These are phyloP conservation scores for Drosophila neotestacea DNA, from an alignment of 2,888 invertebrate genomes.

Conservation along the genomic window DNA sequence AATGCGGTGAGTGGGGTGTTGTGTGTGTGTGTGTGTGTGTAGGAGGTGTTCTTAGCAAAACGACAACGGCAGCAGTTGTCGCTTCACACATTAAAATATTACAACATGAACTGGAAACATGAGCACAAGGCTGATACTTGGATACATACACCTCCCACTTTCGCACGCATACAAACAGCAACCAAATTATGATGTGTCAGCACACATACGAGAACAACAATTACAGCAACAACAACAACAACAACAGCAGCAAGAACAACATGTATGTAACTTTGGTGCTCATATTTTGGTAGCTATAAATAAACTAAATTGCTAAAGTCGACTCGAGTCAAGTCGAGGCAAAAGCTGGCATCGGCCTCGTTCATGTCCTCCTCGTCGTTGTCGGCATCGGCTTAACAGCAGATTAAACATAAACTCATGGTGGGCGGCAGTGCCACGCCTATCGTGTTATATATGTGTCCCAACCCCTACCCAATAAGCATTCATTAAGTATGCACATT, in stretches of 20 bases:
- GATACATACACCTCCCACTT: slow-evolving; percentile 15
- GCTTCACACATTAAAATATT: slow-evolving; percentile 79
- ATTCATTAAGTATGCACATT: slow-evolving; percentile 70
- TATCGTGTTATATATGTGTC: slow-evolving; percentile 24
- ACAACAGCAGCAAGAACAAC: slow-evolving; percentile 24
- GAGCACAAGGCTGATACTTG: slow-evolving; percentile 51
- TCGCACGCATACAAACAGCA: slow-evolving; percentile 44
- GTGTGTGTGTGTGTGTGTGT: neutral
- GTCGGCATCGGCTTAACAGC: slow-evolving; percentile 63
- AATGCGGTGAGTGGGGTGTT: neutral
- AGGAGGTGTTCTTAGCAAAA: slow-evolving; percentile 53
- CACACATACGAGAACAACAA: slow-evolving; percentile 36
- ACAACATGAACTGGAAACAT: slow-evolving; percentile 79
- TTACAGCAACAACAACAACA: slow-evolving; percentile 24
- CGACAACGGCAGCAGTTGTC: slow-evolving; percentile 78
- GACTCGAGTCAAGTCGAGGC: slow-evolving; percentile 43
- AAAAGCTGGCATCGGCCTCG: slow-evolving; percentile 20
- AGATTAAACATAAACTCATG: slow-evolving; percentile 68
- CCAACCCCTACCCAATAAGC: slow-evolving; percentile 22
- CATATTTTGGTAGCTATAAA: slow-evolving; percentile 75
- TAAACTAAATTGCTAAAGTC: slow-evolving; percentile 76
- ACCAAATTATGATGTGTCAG: slow-evolving; percentile 75
- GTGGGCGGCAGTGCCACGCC: slow-evolving; percentile 21
- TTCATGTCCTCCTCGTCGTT: neutral
- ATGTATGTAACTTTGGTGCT: slow-evolving; percentile 51